Evolutionary conservation across 1,140 invertebrate genomes (phyloP).

Genomic region (Pachyrhynchus sulphureomaculatus): DNA sequence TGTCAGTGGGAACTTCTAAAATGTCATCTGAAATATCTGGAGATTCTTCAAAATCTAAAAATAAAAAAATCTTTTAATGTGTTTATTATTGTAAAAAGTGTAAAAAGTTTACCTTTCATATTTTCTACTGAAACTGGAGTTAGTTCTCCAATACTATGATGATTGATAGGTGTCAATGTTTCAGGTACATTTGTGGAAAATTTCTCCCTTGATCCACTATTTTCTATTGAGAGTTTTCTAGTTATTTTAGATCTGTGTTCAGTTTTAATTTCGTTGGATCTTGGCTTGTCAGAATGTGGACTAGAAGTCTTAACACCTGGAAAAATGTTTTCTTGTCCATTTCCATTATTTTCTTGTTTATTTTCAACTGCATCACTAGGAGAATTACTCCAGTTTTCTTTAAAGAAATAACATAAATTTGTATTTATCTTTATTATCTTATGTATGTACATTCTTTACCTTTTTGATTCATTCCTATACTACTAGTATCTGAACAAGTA

Average conservation of each 20-base stretch:
- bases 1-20: slow-evolving; percentile 49
- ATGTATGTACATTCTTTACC: background rate
- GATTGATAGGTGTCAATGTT: slow-evolving; percentile 54
- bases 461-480: slow-evolving; percentile 13
- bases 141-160: slow-evolving; percentile 54
- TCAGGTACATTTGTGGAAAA: slow-evolving; percentile 42
- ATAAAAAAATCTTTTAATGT: background rate
- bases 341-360: too few species aligned
- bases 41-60: slow-evolving; percentile 37
- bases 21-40: slow-evolving; percentile 40
- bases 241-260: slow-evolving; percentile 14
- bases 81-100: too few species aligned
- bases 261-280: slow-evolving; percentile 10
- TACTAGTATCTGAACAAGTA: slow-evolving; percentile 22
- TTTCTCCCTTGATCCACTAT: slow-evolving; percentile 43
- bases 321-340: too few species aligned
- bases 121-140: slow-evolving; percentile 53
- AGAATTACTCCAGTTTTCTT: too few species aligned
- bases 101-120: slow-evolving; percentile 20
- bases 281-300: too few species aligned
- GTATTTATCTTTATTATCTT: too few species aligned
- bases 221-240: slow-evolving; percentile 45
- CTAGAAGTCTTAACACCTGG: too few species aligned
- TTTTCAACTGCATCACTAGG: too few species aligned
- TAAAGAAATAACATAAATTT: too few species aligned